Base-by-base conservation (phyloP, 1,140 invertebrate species). In the Drosophila sp. region DNA sequence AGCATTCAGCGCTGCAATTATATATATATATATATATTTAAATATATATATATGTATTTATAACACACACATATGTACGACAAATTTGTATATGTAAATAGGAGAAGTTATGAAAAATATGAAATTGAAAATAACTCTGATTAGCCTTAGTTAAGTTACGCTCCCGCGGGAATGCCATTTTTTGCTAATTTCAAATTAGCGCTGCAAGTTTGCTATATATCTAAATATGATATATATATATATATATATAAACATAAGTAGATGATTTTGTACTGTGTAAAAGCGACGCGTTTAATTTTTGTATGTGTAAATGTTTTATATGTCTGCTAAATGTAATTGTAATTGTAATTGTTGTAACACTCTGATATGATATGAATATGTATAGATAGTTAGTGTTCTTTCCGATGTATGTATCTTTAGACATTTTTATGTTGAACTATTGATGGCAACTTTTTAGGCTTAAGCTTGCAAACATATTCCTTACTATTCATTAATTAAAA, bases 171-270 rank as follows among this genome's bases (percentile, higher is more conserved):
- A 58, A 67, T 89, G 82, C 82, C 82, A 86, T 76, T 76, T 87
- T 81, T 79, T 76, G 82, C 83, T 87, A 87, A 87, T 87, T 87
- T 82, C 64, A 87, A 87, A 87, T 87, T 87, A 89, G 82, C 83
- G 36, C 61, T 53, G 78, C 83, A 79, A 72, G 45, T 86, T 81
- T 84, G 87, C 78, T 57, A 84, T 77, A 66, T 48, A 65, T 36
- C 59, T 76, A 61, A 38, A 70, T 51, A 69, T 25, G n/a, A 51
- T 21, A 54, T 48, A 56, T 50, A 50, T 36, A 62, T 46, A 43
- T 78, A 48, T 67, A 67, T 46, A 38, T 72, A 62, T 59, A 51
- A 53, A 62, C 50, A 74, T 84, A 87, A 81, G 74, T 86, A 86
- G 78, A 56, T 48, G 65, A 78, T 82, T 86, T 86, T 87, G 79